phyloP scores from a whole-genome alignment of 2,888 invertebrate species.

The Morpho helenor region DNA sequence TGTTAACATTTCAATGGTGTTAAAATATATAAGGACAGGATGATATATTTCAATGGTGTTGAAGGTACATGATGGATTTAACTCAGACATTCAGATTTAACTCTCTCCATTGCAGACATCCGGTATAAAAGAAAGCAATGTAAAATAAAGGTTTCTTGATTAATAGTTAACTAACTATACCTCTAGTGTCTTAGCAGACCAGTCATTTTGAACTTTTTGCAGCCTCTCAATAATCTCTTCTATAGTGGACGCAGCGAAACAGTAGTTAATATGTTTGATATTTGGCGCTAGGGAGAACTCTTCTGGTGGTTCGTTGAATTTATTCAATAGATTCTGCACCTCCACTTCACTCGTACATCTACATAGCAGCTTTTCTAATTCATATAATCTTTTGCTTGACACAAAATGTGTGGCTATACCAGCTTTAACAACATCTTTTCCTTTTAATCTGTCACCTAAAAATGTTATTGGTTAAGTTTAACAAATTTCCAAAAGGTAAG shows the following conservation, averaged over 20 bases:
- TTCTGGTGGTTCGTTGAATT: slow-evolving; percentile 79
- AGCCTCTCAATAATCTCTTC: slow-evolving; percentile 89
- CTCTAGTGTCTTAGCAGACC: slow-evolving; percentile 86
- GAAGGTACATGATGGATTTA: too few relatives aligned
- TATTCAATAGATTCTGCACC: slow-evolving; percentile 78
- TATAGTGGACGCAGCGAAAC: slow-evolving; percentile 86
- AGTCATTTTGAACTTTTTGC: slow-evolving; percentile 88
- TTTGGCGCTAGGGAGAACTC: slow-evolving; percentile 84
- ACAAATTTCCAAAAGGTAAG: too few relatives aligned
- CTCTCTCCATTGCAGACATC: too few relatives aligned
- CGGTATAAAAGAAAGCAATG: too few relatives aligned
- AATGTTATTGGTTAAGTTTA: not conserved
- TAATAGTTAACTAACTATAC: slow-evolving; percentile 35
- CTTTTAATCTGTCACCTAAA: slow-evolving; percentile 79
- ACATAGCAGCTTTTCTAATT: slow-evolving; percentile 82
- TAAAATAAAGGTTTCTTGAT: too few relatives aligned
- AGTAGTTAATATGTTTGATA: slow-evolving; percentile 86
- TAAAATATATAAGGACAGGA: too few relatives aligned
- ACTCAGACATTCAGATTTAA: too few relatives aligned
- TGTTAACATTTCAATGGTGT: too few relatives aligned
- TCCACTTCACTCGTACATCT: slow-evolving; percentile 69
- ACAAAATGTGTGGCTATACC: slow-evolving; percentile 96
- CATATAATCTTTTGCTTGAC: slow-evolving; percentile 80
- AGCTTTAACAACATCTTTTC: slow-evolving; percentile 89
- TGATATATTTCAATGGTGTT: too few relatives aligned